Conservation (phyloP, 1,140 invertebrate genomes). For the Drosophila lacertosa region DNA sequence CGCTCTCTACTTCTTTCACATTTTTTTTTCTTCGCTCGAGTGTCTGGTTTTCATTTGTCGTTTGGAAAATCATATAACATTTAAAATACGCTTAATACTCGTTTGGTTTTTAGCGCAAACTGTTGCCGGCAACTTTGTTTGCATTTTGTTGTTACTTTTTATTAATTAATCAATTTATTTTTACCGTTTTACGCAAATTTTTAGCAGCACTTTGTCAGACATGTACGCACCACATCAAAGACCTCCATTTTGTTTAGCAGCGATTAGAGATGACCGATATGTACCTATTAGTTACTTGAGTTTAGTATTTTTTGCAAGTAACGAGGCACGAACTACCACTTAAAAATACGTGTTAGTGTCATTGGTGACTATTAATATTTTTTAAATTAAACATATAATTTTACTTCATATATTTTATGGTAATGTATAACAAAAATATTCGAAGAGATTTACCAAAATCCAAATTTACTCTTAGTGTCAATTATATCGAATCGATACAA, state of each 20-base stretch:
- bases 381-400: no score
- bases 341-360: background rate
- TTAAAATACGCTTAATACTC: constrained; percentile 64
- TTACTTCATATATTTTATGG: background rate
- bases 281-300: background rate
- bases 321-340: background rate
- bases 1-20: constrained; percentile 80
- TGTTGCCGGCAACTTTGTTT: constrained; percentile 57
- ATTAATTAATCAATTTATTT: constrained; percentile 70
- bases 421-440: background rate
- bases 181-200: constrained; percentile 81
- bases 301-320: constrained; percentile 7
- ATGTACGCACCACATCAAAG: constrained; percentile 83
- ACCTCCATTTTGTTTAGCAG: constrained; percentile 83
- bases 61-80: constrained; percentile 71
- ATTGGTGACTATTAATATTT: background rate
- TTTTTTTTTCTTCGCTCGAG: constrained; percentile 78
- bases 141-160: constrained; percentile 56
- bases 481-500: constrained; percentile 1
- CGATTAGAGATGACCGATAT: constrained; percentile 37
- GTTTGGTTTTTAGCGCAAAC: constrained; percentile 44
- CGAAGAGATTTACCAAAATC: background rate
- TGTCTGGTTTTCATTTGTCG: constrained; percentile 56
- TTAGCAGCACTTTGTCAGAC: constrained; percentile 75
- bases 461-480: background rate